Base-by-base conservation (phyloP, 2,888 invertebrate species). In the Himalopsyche kuldschensis region DNA sequence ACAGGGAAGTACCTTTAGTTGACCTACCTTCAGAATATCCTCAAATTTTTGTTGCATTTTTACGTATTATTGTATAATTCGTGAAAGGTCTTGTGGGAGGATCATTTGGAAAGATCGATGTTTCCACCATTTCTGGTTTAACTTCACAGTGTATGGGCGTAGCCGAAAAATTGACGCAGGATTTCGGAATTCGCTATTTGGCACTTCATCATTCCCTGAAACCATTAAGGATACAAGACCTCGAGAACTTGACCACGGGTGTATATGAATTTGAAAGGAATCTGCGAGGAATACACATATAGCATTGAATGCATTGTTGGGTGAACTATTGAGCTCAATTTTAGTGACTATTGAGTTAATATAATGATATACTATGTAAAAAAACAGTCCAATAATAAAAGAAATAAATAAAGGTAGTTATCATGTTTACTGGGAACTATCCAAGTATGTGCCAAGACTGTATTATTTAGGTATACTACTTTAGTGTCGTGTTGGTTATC, bases 41-140 rank as follows among this genome's bases (percentile, higher is more conserved):
- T 32, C 55, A 77, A 35, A 46, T 48, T 75, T 80, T 63, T 32
- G 79, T 20, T 24, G 75, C 32, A 47, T 80, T 82, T 78, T 81
- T 31, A 82, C 24, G 48, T 30, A 83, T 81, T 80, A 81, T 82
- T 84, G 84, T 84, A 80, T 82, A 84, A 82, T 84, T 82, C 80
- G 75, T 80, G 84, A 79, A 80, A 82, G 78, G 69, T 32, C 24
- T 20, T n/a, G 80, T 75, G 84, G 82, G 84, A 69, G 84, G 84
- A 63, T 78, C 47, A 24, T 47, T 75, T 55, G 41, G 82, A 79
- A 84, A 85, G 85, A 85, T 80, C 27, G 84, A 85, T 85, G 84
- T 78, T 47, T 78, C 69, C 78, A 69, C 15, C 76, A 48, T 82
- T 30, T 75, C 20, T 27, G 47, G 78, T 20, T 75, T 46, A 47